Conservation (phyloP, 2,797 vertebrate species). For the Scleropages formosus region DNA sequence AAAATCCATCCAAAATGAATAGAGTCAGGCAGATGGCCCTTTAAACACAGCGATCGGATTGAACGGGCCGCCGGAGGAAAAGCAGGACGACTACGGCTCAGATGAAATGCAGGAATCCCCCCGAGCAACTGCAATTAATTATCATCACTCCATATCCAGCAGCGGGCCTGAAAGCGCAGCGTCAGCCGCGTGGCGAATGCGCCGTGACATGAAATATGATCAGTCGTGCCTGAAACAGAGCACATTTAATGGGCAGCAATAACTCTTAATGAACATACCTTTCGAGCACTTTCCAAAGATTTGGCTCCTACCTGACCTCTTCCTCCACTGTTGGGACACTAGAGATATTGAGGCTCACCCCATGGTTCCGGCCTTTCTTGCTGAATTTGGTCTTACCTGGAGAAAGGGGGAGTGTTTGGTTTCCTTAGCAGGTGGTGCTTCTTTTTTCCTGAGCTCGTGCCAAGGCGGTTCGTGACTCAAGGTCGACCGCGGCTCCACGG, state of each 20-base stretch:
- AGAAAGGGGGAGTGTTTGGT: background rate
- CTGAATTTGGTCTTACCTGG: background rate
- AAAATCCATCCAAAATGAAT: background rate
- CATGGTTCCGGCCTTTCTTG: background rate
- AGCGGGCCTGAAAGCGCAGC: background rate
- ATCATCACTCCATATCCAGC: constrained; percentile 5
- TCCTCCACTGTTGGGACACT: background rate
- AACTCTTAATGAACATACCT: background rate
- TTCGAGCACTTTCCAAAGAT: background rate
- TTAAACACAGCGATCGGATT: constrained; percentile 7
- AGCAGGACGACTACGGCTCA: background rate
- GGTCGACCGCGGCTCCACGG: background rate
- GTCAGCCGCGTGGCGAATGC: background rate
- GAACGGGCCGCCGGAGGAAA: constrained; percentile 11
- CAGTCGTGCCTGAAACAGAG: background rate
- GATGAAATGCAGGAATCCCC: background rate
- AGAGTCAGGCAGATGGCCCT: constrained; percentile 18
- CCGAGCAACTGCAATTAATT: constrained; percentile 8
- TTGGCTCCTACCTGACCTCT: background rate
- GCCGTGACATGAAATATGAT: background rate
- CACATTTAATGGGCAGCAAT: background rate
- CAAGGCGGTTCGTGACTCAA: constrained; percentile 12
- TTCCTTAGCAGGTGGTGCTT: background rate
- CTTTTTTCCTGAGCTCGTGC: background rate
- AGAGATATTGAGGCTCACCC: too few species aligned